These are phyloP conservation scores for Phocoena sinus DNA, from an alignment of 2,113 vertebrate species.

Conservation along the genomic window DNA sequence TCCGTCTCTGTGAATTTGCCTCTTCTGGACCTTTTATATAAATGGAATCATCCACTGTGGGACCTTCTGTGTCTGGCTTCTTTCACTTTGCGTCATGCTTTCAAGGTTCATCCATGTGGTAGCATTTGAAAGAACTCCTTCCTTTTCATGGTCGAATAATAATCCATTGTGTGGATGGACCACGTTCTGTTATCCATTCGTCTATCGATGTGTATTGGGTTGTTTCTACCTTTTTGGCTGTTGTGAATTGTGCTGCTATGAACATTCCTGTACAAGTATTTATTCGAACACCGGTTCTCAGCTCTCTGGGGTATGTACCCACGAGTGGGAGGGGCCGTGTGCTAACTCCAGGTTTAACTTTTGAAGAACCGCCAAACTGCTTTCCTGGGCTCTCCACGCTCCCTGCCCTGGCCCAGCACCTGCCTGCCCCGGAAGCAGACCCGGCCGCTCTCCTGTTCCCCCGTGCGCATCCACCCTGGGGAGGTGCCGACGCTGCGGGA, in stretches of 20 bases:
- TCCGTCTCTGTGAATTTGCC: background rate
- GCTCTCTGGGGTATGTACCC: rapidly evolving
- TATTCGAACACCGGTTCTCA: too few relatives aligned
- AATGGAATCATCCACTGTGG: background rate
- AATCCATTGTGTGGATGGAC: rapidly evolving
- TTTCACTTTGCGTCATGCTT: rapidly evolving
- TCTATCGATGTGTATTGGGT: too few relatives aligned
- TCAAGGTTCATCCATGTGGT: background rate
- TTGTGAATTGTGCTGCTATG: background rate
- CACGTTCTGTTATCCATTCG: rapidly evolving
- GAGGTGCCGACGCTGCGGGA: rapidly evolving
- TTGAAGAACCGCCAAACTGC: too few relatives aligned
- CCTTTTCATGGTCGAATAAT: background rate
- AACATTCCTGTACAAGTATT: rapidly evolving
- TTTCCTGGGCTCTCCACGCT: background rate
- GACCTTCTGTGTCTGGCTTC: background rate
- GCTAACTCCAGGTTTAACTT: background rate
- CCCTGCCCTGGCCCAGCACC: background rate
- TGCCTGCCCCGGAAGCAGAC: background rate
- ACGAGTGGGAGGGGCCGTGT: background rate
- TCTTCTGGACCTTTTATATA: background rate
- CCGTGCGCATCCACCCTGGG: rapidly evolving
- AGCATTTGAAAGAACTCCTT: background rate
- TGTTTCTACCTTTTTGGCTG: background rate
- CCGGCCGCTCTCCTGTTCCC: background rate